Evolutionary conservation across 53 echinoderm and acorn worm genomes (phyloP).

Genomic region (Paracentrotus lividus): DNA sequence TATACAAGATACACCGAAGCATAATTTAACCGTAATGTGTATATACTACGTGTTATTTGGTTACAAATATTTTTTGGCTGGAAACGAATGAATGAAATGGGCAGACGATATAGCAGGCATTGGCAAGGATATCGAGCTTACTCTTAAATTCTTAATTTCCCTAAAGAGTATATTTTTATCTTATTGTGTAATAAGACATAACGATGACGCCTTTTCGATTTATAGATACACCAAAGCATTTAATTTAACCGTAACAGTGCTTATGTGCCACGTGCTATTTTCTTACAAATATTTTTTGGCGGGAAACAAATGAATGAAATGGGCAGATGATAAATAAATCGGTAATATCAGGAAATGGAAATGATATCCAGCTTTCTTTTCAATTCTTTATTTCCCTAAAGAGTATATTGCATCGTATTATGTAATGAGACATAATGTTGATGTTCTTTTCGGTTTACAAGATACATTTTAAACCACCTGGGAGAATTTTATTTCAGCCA

Average conservation of each 20-base stretch:
- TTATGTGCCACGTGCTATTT: too few species aligned
- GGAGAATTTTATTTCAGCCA: too few species aligned
- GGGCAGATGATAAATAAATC: too few species aligned
- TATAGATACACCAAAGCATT: not conserved
- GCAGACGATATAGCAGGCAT: too few species aligned
- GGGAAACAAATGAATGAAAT: not conserved
- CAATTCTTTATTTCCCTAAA: conserved; percentile 4
- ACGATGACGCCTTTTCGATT: not conserved
- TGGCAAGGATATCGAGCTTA: not conserved
- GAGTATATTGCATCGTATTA: not conserved
- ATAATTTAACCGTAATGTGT: too few species aligned
- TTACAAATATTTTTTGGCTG: too few species aligned
- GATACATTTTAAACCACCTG: too few species aligned
- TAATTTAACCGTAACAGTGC: too few species aligned
- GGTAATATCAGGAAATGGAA: too few species aligned
- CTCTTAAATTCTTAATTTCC: conserved; percentile 5
- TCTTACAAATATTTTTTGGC: too few species aligned
- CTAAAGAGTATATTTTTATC: not conserved
- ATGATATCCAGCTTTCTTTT: not conserved
- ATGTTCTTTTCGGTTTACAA: not conserved
- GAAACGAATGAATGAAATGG: not conserved
- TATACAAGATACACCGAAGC: not conserved
- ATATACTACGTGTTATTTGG: too few species aligned
- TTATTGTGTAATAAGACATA: not conserved
- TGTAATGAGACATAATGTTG: not conserved